phyloP scores from a whole-genome alignment of 2,113 vertebrate genomes.

The Hippoglossus stenolepis region DNA sequence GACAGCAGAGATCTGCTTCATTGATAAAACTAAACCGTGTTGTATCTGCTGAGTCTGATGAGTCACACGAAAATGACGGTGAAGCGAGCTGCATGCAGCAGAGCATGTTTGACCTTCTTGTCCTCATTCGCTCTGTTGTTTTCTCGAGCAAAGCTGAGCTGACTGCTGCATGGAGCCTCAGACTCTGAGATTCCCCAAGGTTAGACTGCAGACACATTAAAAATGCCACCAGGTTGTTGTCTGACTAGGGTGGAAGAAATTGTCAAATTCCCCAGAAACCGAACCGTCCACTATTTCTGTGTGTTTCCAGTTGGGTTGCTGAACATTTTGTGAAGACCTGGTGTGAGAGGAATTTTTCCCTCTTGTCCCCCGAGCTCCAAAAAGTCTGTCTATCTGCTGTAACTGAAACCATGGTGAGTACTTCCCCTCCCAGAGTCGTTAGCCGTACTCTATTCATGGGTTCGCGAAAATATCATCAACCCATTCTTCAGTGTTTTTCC shows the following conservation, averaged over 20 bases:
- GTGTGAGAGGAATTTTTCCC: slow-evolving; percentile 92
- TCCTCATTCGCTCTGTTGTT: slow-evolving; percentile 2
- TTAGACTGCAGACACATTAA: neutral
- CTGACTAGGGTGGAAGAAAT: neutral
- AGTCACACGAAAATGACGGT: slow-evolving; percentile 22
- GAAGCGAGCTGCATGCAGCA: slow-evolving; percentile 28
- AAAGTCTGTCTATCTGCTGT: slow-evolving; percentile 86
- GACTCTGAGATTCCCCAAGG: neutral
- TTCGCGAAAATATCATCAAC: slow-evolving; percentile 33
- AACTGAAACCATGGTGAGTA: slow-evolving; percentile 89
- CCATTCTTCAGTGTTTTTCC: slow-evolving; percentile 44
- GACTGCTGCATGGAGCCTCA: neutral
- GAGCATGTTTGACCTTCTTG: slow-evolving; percentile 25
- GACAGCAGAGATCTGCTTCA: neutral
- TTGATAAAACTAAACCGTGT: neutral
- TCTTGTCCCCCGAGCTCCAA: slow-evolving; percentile 89
- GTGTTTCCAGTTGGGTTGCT: slow-evolving; percentile 87
- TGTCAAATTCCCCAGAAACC: neutral
- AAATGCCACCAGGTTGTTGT: neutral
- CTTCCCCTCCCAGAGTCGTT: slow-evolving; percentile 13
- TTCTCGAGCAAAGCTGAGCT: neutral
- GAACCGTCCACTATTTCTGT: neutral
- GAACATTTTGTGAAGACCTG: slow-evolving; percentile 93
- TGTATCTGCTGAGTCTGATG: slow-evolving; percentile 34
- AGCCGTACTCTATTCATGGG: slow-evolving; percentile 23